Evolutionary conservation across 1,140 invertebrate species (phyloP).

Genomic region (Asobara japonica): DNA sequence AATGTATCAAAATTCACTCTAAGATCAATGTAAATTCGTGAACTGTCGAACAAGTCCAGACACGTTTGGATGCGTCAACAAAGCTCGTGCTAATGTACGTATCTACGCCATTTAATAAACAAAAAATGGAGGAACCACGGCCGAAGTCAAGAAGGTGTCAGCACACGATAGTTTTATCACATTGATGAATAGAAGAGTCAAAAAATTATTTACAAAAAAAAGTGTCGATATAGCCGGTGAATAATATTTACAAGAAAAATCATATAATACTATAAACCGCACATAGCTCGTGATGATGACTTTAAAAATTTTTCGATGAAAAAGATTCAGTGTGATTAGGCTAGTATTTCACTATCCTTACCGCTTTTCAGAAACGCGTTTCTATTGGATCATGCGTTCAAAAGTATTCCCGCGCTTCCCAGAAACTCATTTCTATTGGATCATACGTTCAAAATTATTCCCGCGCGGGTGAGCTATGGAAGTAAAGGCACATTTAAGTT

Average conservation of each 20-base stretch:
- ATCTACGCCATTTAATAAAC: neutral
- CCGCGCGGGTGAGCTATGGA: neutral
- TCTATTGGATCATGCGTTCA: neutral
- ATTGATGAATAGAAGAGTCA: neutral
- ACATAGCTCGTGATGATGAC: neutral
- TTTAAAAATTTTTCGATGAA: neutral
- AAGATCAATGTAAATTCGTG: no score
- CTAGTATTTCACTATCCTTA: neutral
- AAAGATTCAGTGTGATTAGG: neutral
- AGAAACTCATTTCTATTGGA: neutral
- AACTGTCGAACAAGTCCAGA: no score
- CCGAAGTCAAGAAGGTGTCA: neutral
- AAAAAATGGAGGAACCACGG: neutral
- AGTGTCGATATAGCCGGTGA: neutral
- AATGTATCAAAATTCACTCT: no score
- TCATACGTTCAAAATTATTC: neutral
- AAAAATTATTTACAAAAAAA: neutral
- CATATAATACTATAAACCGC: neutral
- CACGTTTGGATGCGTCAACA: neutral
- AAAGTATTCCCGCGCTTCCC: neutral
- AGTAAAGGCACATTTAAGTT: neutral
- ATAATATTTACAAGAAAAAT: neutral
- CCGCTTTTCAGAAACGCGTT: neutral
- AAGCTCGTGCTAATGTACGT: no score
- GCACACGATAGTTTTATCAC: neutral